Conservation (phyloP, 2,888 invertebrate genomes). For the Ernsta delagoae region DNA sequence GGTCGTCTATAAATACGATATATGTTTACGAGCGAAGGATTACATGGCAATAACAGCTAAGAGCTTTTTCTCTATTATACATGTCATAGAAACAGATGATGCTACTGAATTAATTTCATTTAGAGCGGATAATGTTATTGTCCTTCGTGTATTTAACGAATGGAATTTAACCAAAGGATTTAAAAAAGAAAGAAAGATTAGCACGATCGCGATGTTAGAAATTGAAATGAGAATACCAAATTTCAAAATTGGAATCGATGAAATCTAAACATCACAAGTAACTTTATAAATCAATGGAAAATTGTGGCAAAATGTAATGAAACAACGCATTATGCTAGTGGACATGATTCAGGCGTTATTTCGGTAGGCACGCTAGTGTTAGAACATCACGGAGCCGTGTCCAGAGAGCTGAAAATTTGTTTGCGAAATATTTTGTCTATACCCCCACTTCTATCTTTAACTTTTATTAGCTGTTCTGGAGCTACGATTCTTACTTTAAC, state of each 20-base stretch:
- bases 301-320: conserved; percentile 10
- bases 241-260: too few species aligned
- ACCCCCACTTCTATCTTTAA: conserved; percentile 41
- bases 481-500: conserved; percentile 19
- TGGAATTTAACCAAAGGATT: background rate
- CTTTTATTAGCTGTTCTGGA: conserved; percentile 40
- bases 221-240: too few species aligned
- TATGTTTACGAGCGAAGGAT: conserved; percentile 39
- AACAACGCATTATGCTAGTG: conserved; percentile 25
- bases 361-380: conserved; percentile 39
- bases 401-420: conserved; percentile 36
- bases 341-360: conserved; percentile 45
- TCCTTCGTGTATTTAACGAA: background rate
- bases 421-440: conserved; percentile 42
- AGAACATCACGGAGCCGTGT: conserved; percentile 28
- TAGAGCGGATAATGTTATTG: background rate
- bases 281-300: background rate
- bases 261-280: too few species aligned
- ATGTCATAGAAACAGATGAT: background rate
- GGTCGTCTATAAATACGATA: conserved; percentile 39
- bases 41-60: conserved; percentile 10
- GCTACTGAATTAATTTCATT: background rate
- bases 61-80: background rate
- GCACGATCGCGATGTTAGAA: too few species aligned
- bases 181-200: background rate